Percentiles rank a stretch among this genome's conserved stretches.
Evolutionary conservation across 2,888 invertebrate species (phyloP).

Genomic region (Pseudococcus longispinus): DNA sequence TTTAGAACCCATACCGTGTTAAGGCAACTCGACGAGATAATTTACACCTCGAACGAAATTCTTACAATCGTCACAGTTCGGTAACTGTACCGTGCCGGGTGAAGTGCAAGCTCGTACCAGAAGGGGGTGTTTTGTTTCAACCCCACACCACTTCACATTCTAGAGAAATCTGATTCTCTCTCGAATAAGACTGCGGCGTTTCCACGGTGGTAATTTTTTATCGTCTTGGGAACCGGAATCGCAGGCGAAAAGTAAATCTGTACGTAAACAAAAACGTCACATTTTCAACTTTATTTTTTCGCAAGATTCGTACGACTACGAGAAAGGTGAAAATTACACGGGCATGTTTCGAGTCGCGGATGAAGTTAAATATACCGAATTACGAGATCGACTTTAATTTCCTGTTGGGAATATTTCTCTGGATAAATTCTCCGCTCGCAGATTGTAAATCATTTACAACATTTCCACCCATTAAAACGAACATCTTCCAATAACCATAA

Average conservation of each 20-base stretch:
- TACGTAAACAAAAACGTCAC: neutral
- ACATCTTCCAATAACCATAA: neutral
- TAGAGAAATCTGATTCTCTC: neutral
- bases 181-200: neutral
- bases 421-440: neutral
- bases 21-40: neutral
- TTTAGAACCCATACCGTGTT: neutral
- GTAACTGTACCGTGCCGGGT: neutral
- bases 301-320: neutral
- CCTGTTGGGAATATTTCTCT: neutral
- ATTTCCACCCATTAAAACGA: neutral
- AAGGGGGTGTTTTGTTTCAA: neutral
- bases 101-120: neutral
- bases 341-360: neutral
- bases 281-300: neutral
- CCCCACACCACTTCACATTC: neutral
- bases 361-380: neutral
- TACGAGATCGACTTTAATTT: constrained; percentile 11
- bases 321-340: neutral
- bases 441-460: neutral
- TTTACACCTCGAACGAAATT: neutral
- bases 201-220: neutral
- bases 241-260: neutral
- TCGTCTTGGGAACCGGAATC: neutral
- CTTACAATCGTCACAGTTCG: neutral